Base-by-base conservation (phyloP, 2,888 invertebrate species). In the Melanostoma mellinum region DNA sequence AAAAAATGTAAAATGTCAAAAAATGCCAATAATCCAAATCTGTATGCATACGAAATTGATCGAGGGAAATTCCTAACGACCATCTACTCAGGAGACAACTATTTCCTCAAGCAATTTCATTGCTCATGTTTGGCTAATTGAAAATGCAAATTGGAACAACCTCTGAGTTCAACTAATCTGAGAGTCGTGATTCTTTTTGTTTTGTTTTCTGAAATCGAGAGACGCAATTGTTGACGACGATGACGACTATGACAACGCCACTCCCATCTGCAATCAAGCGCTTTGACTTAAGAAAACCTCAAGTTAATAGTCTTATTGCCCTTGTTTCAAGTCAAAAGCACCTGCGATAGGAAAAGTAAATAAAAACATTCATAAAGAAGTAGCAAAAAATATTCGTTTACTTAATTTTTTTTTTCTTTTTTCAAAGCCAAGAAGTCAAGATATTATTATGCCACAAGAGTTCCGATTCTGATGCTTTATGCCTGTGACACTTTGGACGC, bases 391-490 rank as follows among this genome's bases (percentile, higher is more conserved):
- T 50, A 75, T n/a, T 30, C 9, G 20, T 46, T 20, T 36, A 3
- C 6, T 33, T 6, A 6, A 3, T 33, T 61, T 10, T 30, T 36
- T 50, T 30, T 9, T 63, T 50, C 0, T 35, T 56, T 35, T 36
- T 48, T 35, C 58, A 53, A 61, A 44, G 63, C 42, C 35, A 40
- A 52, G 60, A 69, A 69, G 53, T 72, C 53, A 65, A 40, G 4
- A 30, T 63, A 84, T 84, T 84, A 65, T 63, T 78, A 84, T 84
- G 73, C 82, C 33, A 48, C 38, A 65, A 44, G 46, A 69, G 78
- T 74, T 74, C 58, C 44, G 32, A 52, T 69, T 82, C 63, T 56
- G 72, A 68, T 67, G 68, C 82, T 82, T 77, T 69, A 78, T 63
- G 73, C 78, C 69, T 55, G 63, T 50, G 78, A 65, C 74, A 78